A percentile compares a stretch with the other conserved stretches of the same genome.
phyloP scores from a whole-genome alignment of 2,797 vertebrate species.

The Oceanodroma leucorhoa region DNA sequence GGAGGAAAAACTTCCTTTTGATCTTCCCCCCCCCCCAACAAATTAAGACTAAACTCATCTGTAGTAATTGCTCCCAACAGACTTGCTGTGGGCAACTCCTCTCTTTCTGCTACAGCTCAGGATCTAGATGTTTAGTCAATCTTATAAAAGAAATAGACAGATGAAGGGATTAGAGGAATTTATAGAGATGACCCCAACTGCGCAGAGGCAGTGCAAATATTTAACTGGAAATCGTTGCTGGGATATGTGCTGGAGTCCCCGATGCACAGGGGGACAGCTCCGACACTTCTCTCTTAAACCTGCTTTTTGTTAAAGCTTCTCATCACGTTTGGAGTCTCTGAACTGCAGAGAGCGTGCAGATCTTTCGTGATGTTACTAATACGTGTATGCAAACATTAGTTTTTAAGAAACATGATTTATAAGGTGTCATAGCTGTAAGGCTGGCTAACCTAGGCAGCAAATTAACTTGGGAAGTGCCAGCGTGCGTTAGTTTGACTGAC shows the following conservation, averaged over 20 bases:
- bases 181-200: not conserved
- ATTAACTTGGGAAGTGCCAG: conserved; percentile 8
- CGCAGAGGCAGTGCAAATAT: not conserved
- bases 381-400: not conserved
- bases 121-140: not conserved
- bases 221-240: accelerated
- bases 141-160: not conserved
- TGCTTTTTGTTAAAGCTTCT: not conserved
- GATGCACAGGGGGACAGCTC: not conserved
- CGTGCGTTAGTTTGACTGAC: conserved; percentile 4
- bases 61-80: not conserved
- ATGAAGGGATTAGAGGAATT: not conserved
- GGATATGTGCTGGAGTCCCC: not conserved
- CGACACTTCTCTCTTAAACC: not conserved
- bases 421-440: not conserved
- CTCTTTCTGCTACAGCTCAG: not conserved
- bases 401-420: not conserved
- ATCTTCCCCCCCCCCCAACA: not conserved
- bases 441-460: not conserved
- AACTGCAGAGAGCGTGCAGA: accelerated
- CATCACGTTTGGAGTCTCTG: not conserved
- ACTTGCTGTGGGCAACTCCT: not conserved
- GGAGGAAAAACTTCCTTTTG: not conserved
- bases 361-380: not conserved
- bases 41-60: not conserved